phyloP scores from a whole-genome alignment of 2,888 invertebrate genomes.

The Pyralis farinalis region DNA sequence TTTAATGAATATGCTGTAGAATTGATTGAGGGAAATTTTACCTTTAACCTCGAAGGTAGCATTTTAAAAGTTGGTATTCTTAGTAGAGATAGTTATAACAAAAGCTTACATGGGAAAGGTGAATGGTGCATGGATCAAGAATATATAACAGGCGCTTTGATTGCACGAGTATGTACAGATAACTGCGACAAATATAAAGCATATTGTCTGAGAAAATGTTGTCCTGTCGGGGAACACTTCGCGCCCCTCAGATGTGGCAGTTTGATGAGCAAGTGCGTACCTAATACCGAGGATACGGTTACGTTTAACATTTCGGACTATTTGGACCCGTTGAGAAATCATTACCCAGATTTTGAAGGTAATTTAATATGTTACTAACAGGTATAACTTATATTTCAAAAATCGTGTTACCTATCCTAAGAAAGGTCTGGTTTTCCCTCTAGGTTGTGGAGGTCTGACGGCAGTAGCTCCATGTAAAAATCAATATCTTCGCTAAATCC shows the following conservation, averaged over 20 bases:
- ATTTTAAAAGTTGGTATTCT: constrained; percentile 36
- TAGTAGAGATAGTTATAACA: constrained; percentile 25
- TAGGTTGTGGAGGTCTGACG: too few relatives aligned
- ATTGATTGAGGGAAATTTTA: constrained; percentile 43
- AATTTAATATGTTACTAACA: constrained; percentile 3
- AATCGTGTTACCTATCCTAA: too few relatives aligned
- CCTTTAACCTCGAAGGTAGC: constrained; percentile 43
- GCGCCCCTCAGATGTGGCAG: constrained; percentile 44
- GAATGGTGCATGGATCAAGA: constrained; percentile 70
- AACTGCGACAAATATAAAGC: constrained; percentile 52
- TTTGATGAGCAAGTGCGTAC: constrained; percentile 50
- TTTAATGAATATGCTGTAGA: constrained; percentile 52
- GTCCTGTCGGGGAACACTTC: constrained; percentile 75
- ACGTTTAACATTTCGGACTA: constrained; percentile 52
- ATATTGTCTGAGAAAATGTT: constrained; percentile 76
- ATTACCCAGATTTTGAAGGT: background rate
- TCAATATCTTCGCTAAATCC: too few relatives aligned
- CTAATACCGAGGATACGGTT: constrained; percentile 39
- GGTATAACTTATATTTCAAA: too few relatives aligned
- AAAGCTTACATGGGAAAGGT: constrained; percentile 31
- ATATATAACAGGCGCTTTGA: constrained; percentile 26
- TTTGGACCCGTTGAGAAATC: constrained; percentile 39
- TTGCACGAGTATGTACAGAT: constrained; percentile 57
- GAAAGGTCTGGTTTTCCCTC: too few relatives aligned
- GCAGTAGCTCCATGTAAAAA: too few relatives aligned